Base-by-base conservation (phyloP, 2,113 vertebrate species). In the Brachyhypopomus gauderio region DNA sequence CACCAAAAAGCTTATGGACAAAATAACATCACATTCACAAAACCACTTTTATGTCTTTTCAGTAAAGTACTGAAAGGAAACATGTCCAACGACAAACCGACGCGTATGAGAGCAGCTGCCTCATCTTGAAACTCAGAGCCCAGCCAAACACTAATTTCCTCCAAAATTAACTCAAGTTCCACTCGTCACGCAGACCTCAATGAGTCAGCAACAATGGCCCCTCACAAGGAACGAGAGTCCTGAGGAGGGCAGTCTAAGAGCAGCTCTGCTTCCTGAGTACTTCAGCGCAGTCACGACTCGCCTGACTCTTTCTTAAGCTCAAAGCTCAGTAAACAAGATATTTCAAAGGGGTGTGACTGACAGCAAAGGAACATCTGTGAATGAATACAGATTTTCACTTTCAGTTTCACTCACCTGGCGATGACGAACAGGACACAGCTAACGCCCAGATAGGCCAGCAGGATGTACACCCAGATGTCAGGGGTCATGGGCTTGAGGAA, bases 401-500 rank as follows among this genome's bases (percentile, higher is more conserved):
- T 79, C 27, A 36, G 25, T 70, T 58, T 45, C 22, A 85, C 89
- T 95, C 93, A 98, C 98, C 98, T 96, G 90, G 98, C 98, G 38
- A 99, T 99, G 90, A 99, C 97, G 82, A 99, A 99, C 9, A 99
- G 95, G 83, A 99, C 97, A 22, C 98, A 99, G 94, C 98, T 99
- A 88, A 99, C 98, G 0, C 98, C 98, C 73, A 99, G 92, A 90
- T 99, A 99, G 72, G 98, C 97, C 0, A 99, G 93, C 0, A 99
- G 95, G 85, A 99, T 98, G 87, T 99, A 99, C 92, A 99, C 96
- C 98, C 98, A 99, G 85, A 99, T 99, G 88, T 99, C 98, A 0
- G 98, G 97, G 59, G 98, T 99, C 85, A 99, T 93, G 0, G 98
- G 98, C 86, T 97, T 98, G 77, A 99, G 96, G 91, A 99, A 99